Base-by-base conservation (phyloP, 1,140 invertebrate species). In the Trichonephila clavata region DNA sequence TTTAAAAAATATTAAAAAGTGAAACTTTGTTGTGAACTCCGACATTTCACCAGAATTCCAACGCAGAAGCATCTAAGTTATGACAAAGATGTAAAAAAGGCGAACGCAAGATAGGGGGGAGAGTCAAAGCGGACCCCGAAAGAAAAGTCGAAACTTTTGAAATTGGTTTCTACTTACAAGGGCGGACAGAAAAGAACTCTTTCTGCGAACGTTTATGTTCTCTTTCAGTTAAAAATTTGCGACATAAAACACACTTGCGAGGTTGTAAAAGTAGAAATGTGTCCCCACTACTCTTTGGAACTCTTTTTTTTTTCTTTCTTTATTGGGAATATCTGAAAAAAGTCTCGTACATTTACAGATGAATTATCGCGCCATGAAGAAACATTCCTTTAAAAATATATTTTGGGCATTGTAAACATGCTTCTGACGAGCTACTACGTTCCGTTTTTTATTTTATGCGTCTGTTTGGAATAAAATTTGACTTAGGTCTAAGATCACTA, bases 161-260 rank as follows among this genome's bases (percentile, higher is more conserved):
- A 77, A 77, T 77, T 77, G 71, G 71, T 77, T 77, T 39, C 71
- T 77, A 77, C 71, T 77, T 77, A 77, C 24, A 77, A 18, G 27
- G 27, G 27, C 18, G 71, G 32, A 16, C 32, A 77, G 71, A 77
- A 77, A 77, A 27, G 32, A 77, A 24, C 32, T 24, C 27, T 77
- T 71, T 77, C 32, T 77, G 32, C 71, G 6, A 77, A 32, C 71
- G 32, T 77, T 77, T 77, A 77, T 77, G 71, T 39, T 77, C 32
- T 77, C 71, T 77, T 77, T 39, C 16, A 77, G 71, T 77, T 77
- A 77, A 77, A 77, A 77, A 77, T 77, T 77, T 32, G 27, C 27
- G 6, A 18, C 71, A 77, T 77, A 77, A 77, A 77, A 77, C 27
- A 77, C 71, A 77, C 71, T 27, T 39, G 71, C 71, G 18, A 27